Percentiles rank a stretch among this genome's conserved stretches.
Conservation (phyloP, 1,140 invertebrate species). For the Lethrus apterus region DNA sequence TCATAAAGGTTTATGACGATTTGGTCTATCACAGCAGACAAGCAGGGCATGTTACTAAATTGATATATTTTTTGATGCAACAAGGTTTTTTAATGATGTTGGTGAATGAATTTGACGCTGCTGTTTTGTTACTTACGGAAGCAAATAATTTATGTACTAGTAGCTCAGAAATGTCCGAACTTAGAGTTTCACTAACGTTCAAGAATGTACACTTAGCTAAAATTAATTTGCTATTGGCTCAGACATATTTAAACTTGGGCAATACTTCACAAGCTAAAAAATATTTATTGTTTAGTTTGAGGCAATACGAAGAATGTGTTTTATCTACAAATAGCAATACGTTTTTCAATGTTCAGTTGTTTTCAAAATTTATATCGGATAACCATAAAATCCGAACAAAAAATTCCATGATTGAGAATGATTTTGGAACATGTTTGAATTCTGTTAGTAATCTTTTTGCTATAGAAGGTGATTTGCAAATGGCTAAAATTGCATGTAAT, state of each 20-base stretch:
- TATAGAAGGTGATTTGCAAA: constrained; percentile 34
- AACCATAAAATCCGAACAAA: constrained; percentile 13
- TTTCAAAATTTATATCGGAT: constrained; percentile 22
- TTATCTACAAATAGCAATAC: constrained; percentile 21
- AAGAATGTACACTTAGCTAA: constrained; percentile 38
- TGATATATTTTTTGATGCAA: constrained; percentile 40
- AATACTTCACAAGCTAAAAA: constrained; percentile 36
- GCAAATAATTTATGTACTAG: constrained; percentile 34
- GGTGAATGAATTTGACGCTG: constrained; percentile 35
- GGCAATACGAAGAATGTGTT: constrained; percentile 34
- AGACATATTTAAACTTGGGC: constrained; percentile 33
- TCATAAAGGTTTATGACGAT: constrained; percentile 19
- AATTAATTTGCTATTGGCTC: constrained; percentile 40
- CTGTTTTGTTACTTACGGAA: constrained; percentile 38
- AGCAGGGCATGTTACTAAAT: constrained; percentile 41
- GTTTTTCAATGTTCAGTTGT: too few species aligned
- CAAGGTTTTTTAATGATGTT: constrained; percentile 38
- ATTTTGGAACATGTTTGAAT: constrained; percentile 42
- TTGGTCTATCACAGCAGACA: constrained; percentile 28
- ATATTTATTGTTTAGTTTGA: constrained; percentile 35
- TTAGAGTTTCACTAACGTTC: constrained; percentile 26
- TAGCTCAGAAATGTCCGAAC: constrained; percentile 20
- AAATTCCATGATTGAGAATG: constrained; percentile 31
- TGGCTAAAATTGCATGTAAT: constrained; percentile 36
- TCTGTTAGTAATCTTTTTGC: constrained; percentile 37